These are phyloP conservation scores for Plodia interpunctella DNA, from an alignment of 1,140 invertebrate genomes.

Conservation along the genomic window DNA sequence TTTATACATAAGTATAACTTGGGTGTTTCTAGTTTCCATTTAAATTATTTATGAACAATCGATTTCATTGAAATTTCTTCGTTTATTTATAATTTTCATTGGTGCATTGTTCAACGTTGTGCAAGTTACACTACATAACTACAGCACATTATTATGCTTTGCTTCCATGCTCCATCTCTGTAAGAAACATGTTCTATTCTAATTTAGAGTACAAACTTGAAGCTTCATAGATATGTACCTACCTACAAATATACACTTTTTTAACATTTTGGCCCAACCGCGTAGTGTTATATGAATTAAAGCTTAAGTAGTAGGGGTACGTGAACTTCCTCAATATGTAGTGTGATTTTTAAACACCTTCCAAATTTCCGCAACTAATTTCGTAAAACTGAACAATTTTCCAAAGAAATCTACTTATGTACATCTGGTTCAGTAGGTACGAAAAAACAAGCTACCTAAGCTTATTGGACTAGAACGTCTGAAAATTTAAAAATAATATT, in stretches of 20 bases:
- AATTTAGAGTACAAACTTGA: conserved; percentile 11
- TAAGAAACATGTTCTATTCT: neutral
- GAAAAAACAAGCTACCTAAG: no score
- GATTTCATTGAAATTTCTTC: neutral
- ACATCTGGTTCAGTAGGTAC: no score
- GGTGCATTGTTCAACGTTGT: neutral
- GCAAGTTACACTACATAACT: neutral
- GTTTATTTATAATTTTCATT: neutral
- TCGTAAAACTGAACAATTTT: no score
- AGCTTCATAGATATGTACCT: conserved; percentile 16
- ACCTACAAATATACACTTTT: neutral
- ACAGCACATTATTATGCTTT: neutral
- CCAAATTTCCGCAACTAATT: no score
- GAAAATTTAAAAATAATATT: no score
- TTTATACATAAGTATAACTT: neutral
- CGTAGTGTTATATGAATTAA: no score
- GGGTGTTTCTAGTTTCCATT: neutral
- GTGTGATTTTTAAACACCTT: no score
- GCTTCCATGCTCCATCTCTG: neutral
- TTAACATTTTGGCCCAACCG: no score
- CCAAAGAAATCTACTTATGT: no score
- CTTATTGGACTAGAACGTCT: no score
- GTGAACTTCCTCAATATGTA: no score
- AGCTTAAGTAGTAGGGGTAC: no score
- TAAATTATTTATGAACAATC: neutral